Evolutionary conservation across 2,888 invertebrate species (phyloP).

Genomic region (Drosophila affinis): DNA sequence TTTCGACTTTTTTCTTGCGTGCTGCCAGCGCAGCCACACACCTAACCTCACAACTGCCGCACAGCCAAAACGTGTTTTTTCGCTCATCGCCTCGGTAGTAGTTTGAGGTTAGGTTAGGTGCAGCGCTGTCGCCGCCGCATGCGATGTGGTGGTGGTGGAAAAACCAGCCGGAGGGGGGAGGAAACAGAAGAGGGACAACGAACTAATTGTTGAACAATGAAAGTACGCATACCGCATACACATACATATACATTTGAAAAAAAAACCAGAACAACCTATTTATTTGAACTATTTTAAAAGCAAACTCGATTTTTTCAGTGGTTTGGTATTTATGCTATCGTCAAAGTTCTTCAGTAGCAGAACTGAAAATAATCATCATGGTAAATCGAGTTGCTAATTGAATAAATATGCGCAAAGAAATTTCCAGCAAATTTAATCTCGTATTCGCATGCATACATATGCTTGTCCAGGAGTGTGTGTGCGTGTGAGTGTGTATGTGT

Average conservation of each 20-base stretch:
- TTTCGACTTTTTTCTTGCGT: slow-evolving; percentile 48
- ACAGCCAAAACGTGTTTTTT: slow-evolving; percentile 67
- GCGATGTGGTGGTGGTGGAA: slow-evolving; percentile 38
- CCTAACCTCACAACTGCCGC: slow-evolving; percentile 63
- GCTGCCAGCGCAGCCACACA: slow-evolving; percentile 28
- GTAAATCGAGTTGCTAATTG: slow-evolving; percentile 57
- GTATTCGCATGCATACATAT: slow-evolving; percentile 46
- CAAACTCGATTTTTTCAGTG: slow-evolving; percentile 73
- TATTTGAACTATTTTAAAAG: slow-evolving; percentile 9
- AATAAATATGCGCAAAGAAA: slow-evolving; percentile 57
- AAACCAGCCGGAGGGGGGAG: slow-evolving; percentile 19
- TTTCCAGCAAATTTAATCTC: slow-evolving; percentile 65
- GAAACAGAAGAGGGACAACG: slow-evolving; percentile 30
- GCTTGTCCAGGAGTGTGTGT: slow-evolving; percentile 14
- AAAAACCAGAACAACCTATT: slow-evolving; percentile 17
- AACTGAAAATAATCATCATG: slow-evolving; percentile 83
- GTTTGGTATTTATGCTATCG: slow-evolving; percentile 83
- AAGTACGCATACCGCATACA: slow-evolving; percentile 24
- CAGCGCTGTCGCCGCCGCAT: slow-evolving; percentile 55
- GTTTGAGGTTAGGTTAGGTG: slow-evolving; percentile 64
- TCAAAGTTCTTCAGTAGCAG: slow-evolving; percentile 84
- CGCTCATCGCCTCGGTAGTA: slow-evolving; percentile 13
- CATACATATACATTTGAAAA: slow-evolving; percentile 19
- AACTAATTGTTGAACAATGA: slow-evolving; percentile 27
- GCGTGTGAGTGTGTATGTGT: slow-evolving; percentile 42